Base-by-base conservation (phyloP, 2,797 vertebrate genomes). In the Onychomys arenicola region DNA sequence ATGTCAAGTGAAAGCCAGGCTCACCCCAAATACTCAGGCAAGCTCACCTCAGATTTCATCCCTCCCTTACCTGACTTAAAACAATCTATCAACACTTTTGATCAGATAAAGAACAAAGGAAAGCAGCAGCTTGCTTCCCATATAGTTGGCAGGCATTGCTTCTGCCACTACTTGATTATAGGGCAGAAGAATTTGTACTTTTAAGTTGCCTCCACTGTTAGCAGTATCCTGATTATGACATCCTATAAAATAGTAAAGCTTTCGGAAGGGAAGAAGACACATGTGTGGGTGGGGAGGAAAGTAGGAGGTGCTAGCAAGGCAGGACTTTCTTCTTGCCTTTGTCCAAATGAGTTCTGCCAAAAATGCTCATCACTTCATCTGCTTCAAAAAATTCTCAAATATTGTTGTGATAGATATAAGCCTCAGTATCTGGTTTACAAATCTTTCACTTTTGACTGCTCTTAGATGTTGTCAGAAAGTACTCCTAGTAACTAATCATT, bases 371-470 rank as follows among this genome's bases (percentile, higher is more conserved):
- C 32, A 52, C 69, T 81, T 75, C 5, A 40, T 82, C 10, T 89
- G 57, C 65, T 96, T 89, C 21, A 85, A 95, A 61, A 34, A 0
- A 4, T 90, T 92, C 55, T 93, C 40, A 75, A 3, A 29, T 67
- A 87, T 94, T 83, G 75, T 69, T 76, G 21, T 55, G 57, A 87
- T 90, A 43, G 57, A 17, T 29, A 52, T 75, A 80, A 94, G 9
- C 65, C 37, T 88, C 75, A 83, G 43, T 91, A 55, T 57, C 67
- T 40, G 17, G 21, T 61, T 94, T 96, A 63, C 19, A 89, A 89
- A 67, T 77, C 7, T 34, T 90, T 37, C 46, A 52, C 21, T 69
- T 85, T 86, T 69, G 32, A 69, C 61, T 81, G 25, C 19, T 57
- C 46, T 81, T 93, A 55, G 55, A 77, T 71, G 89, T 92, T 82